Base-by-base conservation (phyloP, 2,113 vertebrate species). In the Platysteira castanea region DNA sequence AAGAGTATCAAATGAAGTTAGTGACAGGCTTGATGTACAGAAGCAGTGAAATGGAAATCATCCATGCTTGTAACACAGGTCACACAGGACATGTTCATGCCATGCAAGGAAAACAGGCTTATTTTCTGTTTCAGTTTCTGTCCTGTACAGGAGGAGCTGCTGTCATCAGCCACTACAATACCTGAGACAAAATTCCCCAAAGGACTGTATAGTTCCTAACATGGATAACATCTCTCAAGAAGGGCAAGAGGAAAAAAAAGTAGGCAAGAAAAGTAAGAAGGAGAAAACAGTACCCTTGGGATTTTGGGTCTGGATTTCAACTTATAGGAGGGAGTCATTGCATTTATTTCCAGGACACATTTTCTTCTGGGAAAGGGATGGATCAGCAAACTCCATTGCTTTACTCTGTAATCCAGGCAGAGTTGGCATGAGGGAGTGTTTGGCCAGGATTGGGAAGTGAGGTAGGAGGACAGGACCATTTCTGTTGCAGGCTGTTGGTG, bases 1-100 rank as follows among this genome's bases (percentile, higher is more conserved):
- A 93, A 82, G 13, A 63, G 5, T 41, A 28, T 12, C 47, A 21
- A 26, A 7, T 49, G 17, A 65, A 70, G 19, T 67, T 65, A 71
- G 10, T 64, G 10, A 17, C 9, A 11, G 27, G 31, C 9, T 50
- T 68, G 35, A 82, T 8, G 18, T 68, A 37, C 39, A 68, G 65
- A 56, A 91, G 46, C 16, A 57, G 21, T 50, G 56, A 59, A 37
- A 70, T 19, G 15, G 53, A 81, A 81, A 11, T 67, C 28, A 50
- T 30, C 52, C 64, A 15, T 61, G 21, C 5, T 78, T 42, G 60
- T 67, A 63, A 31, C 50, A 39, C 33, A 42, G 24, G 42, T 87
- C 31, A 37, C 46, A 20, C 7, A 35, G 68, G 65, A 18, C 2
- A 0, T 23, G 24, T 41, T 37, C 0, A 0, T 23, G 13, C 28